phyloP scores from a whole-genome alignment of 2,888 invertebrate species.

The Mythimna vitellina region DNA sequence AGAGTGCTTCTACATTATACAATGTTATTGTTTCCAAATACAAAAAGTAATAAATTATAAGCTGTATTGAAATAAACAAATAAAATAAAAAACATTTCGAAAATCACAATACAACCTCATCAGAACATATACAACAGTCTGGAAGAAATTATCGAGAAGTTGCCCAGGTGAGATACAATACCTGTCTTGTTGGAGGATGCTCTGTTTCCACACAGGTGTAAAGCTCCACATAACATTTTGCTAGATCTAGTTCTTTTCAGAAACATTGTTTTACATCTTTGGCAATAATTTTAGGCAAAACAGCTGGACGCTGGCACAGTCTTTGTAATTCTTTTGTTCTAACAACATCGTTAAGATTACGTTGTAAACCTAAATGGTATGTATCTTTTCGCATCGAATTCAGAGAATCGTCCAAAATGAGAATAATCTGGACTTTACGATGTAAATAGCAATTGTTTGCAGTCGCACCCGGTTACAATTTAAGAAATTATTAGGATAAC shows the following conservation, averaged over 20 bases:
- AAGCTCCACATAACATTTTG: not conserved
- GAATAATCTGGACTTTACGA: not conserved
- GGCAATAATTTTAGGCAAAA: conserved; percentile 35
- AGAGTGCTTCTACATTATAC: too few species aligned
- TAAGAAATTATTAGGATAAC: too few species aligned
- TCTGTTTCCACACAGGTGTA: too few species aligned
- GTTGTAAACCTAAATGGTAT: conserved; percentile 16
- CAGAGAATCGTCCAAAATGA: conserved; percentile 6
- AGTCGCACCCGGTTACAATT: not conserved
- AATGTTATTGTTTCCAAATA: too few species aligned
- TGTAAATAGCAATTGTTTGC: not conserved
- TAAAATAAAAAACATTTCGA: too few species aligned
- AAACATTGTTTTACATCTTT: conserved; percentile 26
- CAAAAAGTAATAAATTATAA: too few species aligned
- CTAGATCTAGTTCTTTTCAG: conserved; percentile 13
- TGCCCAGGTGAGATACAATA: too few species aligned
- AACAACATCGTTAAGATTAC: conserved; percentile 11
- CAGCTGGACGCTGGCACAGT: conserved; percentile 28
- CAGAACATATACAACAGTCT: too few species aligned
- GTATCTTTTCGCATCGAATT: conserved; percentile 7
- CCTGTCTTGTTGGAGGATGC: too few species aligned
- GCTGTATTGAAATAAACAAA: too few species aligned
- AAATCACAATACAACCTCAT: too few species aligned
- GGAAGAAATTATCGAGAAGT: too few species aligned
- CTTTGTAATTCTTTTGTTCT: conserved; percentile 54